phyloP scores from a whole-genome alignment of 2,888 invertebrate species.

The Limnephilus auricula region DNA sequence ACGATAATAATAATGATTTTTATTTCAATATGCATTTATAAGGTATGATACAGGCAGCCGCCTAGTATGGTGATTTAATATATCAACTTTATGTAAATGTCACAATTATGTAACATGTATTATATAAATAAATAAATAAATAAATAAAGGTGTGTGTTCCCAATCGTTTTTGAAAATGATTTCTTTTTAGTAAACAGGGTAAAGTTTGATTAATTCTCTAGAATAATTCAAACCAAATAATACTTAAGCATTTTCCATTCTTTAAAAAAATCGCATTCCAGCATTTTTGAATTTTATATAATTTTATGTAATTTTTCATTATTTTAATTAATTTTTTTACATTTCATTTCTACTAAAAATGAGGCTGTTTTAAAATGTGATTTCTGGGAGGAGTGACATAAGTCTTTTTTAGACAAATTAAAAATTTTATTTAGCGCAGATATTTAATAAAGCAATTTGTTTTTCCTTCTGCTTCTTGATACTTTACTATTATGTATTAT shows the following conservation, averaged over 20 bases:
- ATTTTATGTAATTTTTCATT: background rate
- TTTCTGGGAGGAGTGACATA: background rate
- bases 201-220: background rate
- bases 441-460: background rate
- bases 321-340: background rate
- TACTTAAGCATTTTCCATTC: background rate
- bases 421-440: background rate
- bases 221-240: background rate
- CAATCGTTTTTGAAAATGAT: background rate
- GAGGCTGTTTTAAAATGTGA: conserved; percentile 27
- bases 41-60: no score
- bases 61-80: no score
- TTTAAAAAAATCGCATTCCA: background rate
- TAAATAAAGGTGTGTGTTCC: no score
- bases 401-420: background rate
- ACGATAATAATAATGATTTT: no score
- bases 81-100: no score
- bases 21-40: no score
- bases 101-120: no score
- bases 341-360: conserved; percentile 8
- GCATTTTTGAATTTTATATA: background rate
- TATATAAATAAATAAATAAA: no score
- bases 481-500: background rate
- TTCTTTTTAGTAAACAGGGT: background rate
- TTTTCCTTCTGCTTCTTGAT: background rate